A percentile compares a stretch with the other conserved stretches of the same genome.
Evolutionary conservation across 2,113 vertebrate species (phyloP).

Genomic region (Plecturocebus donacophilus): DNA sequence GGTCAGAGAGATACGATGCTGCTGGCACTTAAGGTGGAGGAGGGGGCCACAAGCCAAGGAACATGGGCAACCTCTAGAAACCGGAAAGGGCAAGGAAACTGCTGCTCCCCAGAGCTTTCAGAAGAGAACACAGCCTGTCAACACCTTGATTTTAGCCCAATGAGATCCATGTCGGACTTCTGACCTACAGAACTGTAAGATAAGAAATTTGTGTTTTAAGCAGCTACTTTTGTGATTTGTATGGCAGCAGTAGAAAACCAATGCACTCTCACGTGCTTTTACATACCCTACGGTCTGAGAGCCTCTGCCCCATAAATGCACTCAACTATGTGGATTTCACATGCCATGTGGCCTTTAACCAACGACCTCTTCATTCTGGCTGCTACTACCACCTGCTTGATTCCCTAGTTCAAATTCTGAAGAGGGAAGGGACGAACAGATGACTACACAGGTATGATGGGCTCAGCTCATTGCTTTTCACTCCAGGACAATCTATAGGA

Average conservation of each 20-base stretch:
- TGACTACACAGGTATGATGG: not conserved
- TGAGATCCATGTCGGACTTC: not conserved
- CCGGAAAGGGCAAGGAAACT: not conserved
- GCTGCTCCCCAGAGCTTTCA: not conserved
- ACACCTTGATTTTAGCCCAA: not conserved
- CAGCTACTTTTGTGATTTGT: not conserved
- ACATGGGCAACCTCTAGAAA: not conserved
- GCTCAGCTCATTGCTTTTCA: not conserved
- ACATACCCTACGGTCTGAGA: not conserved
- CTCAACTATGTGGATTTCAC: not conserved
- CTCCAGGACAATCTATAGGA: not conserved
- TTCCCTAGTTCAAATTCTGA: not conserved
- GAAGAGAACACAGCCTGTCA: not conserved
- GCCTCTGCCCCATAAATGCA: no score
- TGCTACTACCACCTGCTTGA: not conserved
- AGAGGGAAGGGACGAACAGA: not conserved
- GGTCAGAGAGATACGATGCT: fast-evolving
- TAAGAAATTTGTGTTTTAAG: not conserved
- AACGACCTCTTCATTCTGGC: not conserved
- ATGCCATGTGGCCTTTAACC: not conserved
- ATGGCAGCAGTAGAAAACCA: not conserved
- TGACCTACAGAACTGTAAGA: not conserved
- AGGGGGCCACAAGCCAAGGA: not conserved
- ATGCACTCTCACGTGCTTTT: fast-evolving
- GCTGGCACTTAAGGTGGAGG: not conserved